A percentile compares a stretch with the other conserved stretches of the same genome.
Evolutionary conservation across 2,113 vertebrate species (phyloP).

Genomic region (Sceloporus undulatus): DNA sequence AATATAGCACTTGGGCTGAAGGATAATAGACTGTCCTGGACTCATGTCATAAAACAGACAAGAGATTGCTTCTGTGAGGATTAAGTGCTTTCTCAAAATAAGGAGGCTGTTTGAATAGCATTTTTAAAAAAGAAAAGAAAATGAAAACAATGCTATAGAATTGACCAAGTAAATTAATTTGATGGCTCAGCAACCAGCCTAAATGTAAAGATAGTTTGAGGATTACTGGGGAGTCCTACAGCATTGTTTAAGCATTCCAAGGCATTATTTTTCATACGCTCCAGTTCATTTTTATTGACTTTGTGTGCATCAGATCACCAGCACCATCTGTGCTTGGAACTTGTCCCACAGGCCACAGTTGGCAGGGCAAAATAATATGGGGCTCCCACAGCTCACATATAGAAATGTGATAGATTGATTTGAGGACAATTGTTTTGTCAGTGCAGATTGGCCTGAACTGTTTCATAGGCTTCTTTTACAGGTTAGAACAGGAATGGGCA

Average conservation of each 20-base stretch:
- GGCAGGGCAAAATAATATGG: neutral
- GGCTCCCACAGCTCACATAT: neutral
- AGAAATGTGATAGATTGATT: neutral
- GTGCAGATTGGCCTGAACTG: neutral
- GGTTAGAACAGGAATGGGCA: neutral
- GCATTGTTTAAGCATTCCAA: neutral
- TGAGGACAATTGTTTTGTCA: neutral
- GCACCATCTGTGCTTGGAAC: constrained; percentile 3
- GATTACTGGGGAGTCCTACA: constrained; percentile 39
- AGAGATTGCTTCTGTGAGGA: constrained; percentile 69
- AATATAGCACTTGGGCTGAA: constrained; percentile 53
- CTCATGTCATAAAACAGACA: constrained; percentile 66
- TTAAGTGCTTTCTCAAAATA: constrained; percentile 63
- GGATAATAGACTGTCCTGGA: constrained; percentile 63
- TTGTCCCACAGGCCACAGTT: neutral
- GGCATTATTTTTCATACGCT: neutral
- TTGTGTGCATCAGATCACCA: neutral
- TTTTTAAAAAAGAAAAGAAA: constrained; percentile 35
- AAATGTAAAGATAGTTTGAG: constrained; percentile 64
- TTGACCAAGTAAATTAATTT: constrained; percentile 69
- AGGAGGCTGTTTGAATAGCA: constrained; percentile 57
- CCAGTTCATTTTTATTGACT: neutral
- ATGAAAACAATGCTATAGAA: constrained; percentile 55
- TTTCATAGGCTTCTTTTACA: neutral
- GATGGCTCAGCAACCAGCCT: constrained; percentile 36